Evolutionary conservation across 2,797 vertebrate genomes (phyloP), one percentile per base, ranked within the genome.

Genomic region (Perodicticus potto): DNA sequence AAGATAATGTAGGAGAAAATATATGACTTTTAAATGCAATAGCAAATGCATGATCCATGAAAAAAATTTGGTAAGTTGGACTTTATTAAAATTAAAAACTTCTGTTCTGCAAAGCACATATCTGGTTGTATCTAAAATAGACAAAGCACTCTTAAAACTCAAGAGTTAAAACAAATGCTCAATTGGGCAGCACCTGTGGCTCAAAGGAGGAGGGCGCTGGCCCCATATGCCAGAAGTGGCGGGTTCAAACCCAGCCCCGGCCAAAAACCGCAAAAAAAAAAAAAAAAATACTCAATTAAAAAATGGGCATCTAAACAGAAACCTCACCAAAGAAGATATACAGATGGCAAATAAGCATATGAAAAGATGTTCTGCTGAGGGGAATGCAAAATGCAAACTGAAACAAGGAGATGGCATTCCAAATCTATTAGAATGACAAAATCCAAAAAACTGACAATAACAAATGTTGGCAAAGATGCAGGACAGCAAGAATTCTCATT

Each of bases 61-160:
- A 70, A 73, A 86, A 55, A 6, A 40, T 10, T 19, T 53, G 57
- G 22, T 73, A 70, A 72, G 2, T 16, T 49, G 19, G 25, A 29
- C 20, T 89, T 85, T 73, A 55, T 57, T 81, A 85, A 76, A 91
- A 69, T 85, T 9, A 55, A 70, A 96, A 85, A 55, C 25, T 55
- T 85, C 27, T 53, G 13, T 11, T 74, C 59, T 76, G 9, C 43
- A 70, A 67, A 80, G 88, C 5, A 57, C 10, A 7, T 65, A 49
- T n/a, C n/a, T 34, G 37, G 76, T 59, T 45, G 65, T 22, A 43
- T 53, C 29, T 73, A 70, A 95, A 95, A 91, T 45, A 70, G 0
- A 29, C 32, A 22, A 89, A 80, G 25, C 55, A 49, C 29, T 29
- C 43, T 76, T 85, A 88, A 80, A 78, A 73, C 22, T 74, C 59